Base-by-base conservation (phyloP, 1,140 invertebrate species). In the Kradibia gibbosae region DNA sequence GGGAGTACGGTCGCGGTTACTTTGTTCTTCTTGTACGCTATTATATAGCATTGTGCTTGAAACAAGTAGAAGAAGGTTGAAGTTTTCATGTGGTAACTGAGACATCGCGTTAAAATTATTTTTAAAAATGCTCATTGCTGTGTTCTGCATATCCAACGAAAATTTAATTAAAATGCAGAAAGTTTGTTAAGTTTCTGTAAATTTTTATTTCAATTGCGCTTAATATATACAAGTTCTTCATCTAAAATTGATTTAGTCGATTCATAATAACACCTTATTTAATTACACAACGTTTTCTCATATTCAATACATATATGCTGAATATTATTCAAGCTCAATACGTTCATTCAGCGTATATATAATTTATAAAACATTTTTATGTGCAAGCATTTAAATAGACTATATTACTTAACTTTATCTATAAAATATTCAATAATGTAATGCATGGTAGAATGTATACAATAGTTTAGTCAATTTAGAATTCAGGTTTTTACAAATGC, bases 31-130 rank as follows among this genome's bases (percentile, higher is more conserved):
- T 3, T 67, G 5, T 36, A 62, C 31, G 15, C 31, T 34, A 17
- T 62, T 62, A 34, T 62, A 34, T n/a, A 28, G 0, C 15, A 67
- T 39, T 36, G 34, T 10, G 7, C 22, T n/a, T 65, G 71, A 82
- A 85, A 84, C 76, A 36, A n/a, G n/a, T 2, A 48, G 70, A 70
- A 42, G 67, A 48, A 20, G 42, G n/a, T 67, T 48, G 48, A 72
- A 72, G 42, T 48, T 86, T 87, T 86, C 82, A 84, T 85, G 82
- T 82, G 82, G 71, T 82, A 76, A 82, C 78, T 83, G 83, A 83
- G 85, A 85, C 83, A 86, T 83, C 80, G 78, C 81, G 83, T 82
- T 83, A 82, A 82, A 85, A 86, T 85, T 85, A 85, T 83, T 81
- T 50, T 31, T 65, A 17, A 28, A 60, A 60, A 11, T 60, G 11